These are phyloP conservation scores for Coenonympha arcania DNA, from an alignment of 2,888 invertebrate species.

Conservation along the genomic window DNA sequence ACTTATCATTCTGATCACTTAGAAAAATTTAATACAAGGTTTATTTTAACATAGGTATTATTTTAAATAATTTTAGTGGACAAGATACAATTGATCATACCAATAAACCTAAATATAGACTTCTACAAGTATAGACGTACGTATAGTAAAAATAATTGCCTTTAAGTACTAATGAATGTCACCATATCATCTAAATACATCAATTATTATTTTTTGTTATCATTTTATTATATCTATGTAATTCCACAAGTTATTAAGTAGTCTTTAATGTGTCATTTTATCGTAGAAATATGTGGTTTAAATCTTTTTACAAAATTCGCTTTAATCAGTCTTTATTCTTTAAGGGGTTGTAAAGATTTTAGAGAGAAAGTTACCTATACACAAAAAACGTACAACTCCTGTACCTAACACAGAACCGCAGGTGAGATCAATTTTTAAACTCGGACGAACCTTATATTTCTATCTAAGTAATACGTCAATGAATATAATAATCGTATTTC, in stretches of 20 bases:
- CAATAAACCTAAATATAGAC: background rate
- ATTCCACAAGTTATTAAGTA: slow-evolving; percentile 33
- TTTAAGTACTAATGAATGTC: slow-evolving; percentile 11
- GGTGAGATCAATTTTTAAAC: slow-evolving; percentile 3
- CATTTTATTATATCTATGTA: slow-evolving; percentile 16
- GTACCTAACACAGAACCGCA: slow-evolving; percentile 15
- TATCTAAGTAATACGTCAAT: background rate
- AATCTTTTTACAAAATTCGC: slow-evolving; percentile 55
- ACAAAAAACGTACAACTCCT: slow-evolving; percentile 8
- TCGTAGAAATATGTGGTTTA: slow-evolving; percentile 38
- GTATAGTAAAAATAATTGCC: slow-evolving; percentile 22
- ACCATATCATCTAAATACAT: slow-evolving; percentile 10
- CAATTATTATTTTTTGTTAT: slow-evolving; percentile 4
- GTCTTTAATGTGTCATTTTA: slow-evolving; percentile 33
- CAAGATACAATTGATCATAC: slow-evolving; percentile 14
- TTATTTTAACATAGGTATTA: no score
- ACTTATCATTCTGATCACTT: no score
- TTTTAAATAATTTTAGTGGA: slow-evolving; percentile 20
- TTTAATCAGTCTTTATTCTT: slow-evolving; percentile 64
- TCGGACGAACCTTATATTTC: slow-evolving; percentile 10
- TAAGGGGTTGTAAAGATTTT: slow-evolving; percentile 33
- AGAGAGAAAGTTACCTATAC: slow-evolving; percentile 21
- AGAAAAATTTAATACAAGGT: no score
- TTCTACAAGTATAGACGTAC: slow-evolving; percentile 14
- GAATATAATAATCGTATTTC: slow-evolving; percentile 8